Evolutionary conservation across 2,113 vertebrate genomes (phyloP), one percentile per base, ranked within the genome.

Genomic region (Trachemys scripta): DNA sequence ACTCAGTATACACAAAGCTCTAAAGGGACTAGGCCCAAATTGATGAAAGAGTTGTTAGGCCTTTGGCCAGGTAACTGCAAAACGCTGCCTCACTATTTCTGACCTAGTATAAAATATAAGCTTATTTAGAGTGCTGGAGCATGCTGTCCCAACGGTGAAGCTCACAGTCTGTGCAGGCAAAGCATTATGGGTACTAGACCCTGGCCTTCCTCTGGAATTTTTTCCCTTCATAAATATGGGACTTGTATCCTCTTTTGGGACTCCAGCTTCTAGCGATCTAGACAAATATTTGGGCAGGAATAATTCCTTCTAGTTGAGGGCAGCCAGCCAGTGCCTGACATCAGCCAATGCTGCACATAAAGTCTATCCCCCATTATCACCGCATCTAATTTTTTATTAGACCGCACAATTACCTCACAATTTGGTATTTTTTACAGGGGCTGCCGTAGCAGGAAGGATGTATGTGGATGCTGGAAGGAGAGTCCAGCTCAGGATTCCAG

Each of bases 171-270:
- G 62, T 80, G 88, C 45, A 82, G 65, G 81, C 47, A 87, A 56
- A 95, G 87, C 94, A 91, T 95, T 10, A 86, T 53, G 65, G 65
- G 84, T 80, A 76, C 78, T 80, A 86, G 85, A 76, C 89, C 16
- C 65, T 62, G 59, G 59, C n/a, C 59, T 90, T 87, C 38, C 80
- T 80, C 80, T 31, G 78, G 94, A 95, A 94, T 49, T 29, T 81
- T 87, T 84, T 72, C 85, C 85, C 53, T 85, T 45, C 57, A 62
- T 62, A 62, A 29, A 29, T 62, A 85, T 84, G 72, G 80, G 80
- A 96, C 14, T 38, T 6, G 7, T 9, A 86, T 57, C 84, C 17
- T 1, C 85, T 78, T 82, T 51, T 35, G 24, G 25, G 45, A 91
- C 38, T 81, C n/a, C 80, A 87, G 79, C 78, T 50, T 86, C 88